These are phyloP conservation scores for Formica selysi DNA, from an alignment of 1,140 invertebrate species.

Conservation along the genomic window DNA sequence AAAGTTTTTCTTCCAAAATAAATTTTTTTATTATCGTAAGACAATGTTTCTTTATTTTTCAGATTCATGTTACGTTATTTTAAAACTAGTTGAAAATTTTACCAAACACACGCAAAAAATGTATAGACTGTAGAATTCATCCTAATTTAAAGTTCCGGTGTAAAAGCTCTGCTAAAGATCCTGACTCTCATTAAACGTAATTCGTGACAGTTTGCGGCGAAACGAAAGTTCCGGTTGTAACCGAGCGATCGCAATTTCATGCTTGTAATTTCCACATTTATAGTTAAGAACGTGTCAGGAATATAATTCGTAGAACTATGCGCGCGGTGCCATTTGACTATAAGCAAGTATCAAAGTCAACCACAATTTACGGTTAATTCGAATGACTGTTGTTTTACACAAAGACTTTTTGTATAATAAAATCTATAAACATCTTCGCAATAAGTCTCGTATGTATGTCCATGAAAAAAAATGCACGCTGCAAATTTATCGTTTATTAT, in stretches of 20 bases:
- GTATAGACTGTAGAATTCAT: no score
- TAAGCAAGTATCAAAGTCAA: neutral
- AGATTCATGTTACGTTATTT: neutral
- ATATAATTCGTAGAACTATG: neutral
- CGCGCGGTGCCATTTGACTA: neutral
- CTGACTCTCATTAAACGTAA: neutral
- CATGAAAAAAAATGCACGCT: neutral
- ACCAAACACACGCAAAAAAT: no score
- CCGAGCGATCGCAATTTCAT: neutral
- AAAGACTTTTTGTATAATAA: neutral
- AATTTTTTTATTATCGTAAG: neutral
- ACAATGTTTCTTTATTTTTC: no score
- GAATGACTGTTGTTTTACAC: neutral
- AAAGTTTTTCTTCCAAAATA: neutral
- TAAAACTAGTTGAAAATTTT: neutral
- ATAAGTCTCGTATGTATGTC: neutral
- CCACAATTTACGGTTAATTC: constrained; percentile 10
- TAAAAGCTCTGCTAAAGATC: neutral
- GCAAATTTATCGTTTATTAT: constrained; percentile 26
- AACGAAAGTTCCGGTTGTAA: neutral
- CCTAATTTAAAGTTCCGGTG: no score
- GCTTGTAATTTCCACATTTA: constrained; percentile 10
- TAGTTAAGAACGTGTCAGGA: neutral
- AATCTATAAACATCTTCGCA: neutral
- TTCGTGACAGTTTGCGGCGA: neutral